These are phyloP conservation scores for Nemoura dubitans DNA, from an alignment of 2,888 invertebrate genomes.

Conservation along the genomic window DNA sequence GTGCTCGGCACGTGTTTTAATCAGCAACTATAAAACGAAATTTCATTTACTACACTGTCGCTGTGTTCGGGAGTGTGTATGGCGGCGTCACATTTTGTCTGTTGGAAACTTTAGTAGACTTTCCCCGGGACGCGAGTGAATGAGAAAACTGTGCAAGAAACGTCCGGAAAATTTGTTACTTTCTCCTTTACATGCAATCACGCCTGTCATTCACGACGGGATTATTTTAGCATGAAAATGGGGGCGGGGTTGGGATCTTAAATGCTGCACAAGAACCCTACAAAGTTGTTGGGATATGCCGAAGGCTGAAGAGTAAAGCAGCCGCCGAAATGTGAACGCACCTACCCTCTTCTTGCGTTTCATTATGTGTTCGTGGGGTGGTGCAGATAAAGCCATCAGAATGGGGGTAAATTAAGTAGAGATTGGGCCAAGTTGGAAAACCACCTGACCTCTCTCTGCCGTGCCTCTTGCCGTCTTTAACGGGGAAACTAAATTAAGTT, in stretches of 20 bases:
- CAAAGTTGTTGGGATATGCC: background rate
- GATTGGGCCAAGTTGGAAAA: background rate
- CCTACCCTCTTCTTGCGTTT: background rate
- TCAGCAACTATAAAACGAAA: conserved; percentile 2
- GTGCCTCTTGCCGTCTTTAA: background rate
- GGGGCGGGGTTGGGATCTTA: background rate
- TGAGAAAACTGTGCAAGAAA: background rate
- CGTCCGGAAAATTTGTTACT: background rate
- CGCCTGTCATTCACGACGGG: background rate
- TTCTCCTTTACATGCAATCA: background rate
- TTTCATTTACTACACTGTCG: background rate
- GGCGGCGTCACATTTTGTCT: background rate
- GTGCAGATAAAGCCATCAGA: background rate
- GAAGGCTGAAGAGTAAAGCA: background rate
- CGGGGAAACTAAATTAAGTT: background rate
- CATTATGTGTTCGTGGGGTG: background rate
- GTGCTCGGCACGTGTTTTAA: background rate
- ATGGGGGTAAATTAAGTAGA: background rate
- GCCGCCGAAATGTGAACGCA: too few species aligned
- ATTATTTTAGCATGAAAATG: background rate
- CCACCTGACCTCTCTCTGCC: background rate
- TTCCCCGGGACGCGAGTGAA: background rate
- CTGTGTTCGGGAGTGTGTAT: background rate
- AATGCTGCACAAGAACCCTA: background rate
- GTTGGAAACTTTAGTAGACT: background rate